These are phyloP conservation scores for Acromyrmex heyeri DNA, from an alignment of 1,140 invertebrate genomes.

Conservation along the genomic window DNA sequence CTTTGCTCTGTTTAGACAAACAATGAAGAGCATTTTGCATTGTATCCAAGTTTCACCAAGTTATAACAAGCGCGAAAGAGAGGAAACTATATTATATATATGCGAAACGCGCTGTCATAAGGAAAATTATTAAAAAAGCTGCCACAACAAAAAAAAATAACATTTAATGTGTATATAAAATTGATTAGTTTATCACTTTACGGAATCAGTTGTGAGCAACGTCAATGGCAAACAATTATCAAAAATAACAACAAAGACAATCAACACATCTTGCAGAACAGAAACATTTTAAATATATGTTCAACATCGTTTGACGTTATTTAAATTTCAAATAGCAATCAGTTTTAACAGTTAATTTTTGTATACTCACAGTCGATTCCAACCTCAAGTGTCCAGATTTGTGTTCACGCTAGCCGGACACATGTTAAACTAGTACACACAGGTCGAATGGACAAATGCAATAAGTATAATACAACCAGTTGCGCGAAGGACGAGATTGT, in stretches of 20 bases:
- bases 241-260: slow-evolving; percentile 45
- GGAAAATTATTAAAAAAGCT: slow-evolving; percentile 68
- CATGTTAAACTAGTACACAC: slow-evolving; percentile 47
- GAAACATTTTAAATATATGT: slow-evolving; percentile 32
- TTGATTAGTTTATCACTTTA: slow-evolving; percentile 72
- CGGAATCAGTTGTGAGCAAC: slow-evolving; percentile 62
- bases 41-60: slow-evolving; percentile 40
- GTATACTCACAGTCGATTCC: slow-evolving; percentile 59
- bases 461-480: slow-evolving; percentile 61
- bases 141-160: slow-evolving; percentile 73
- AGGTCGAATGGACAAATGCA: slow-evolving; percentile 54
- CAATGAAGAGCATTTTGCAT: slow-evolving; percentile 22
- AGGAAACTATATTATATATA: slow-evolving; percentile 8
- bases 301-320: slow-evolving; percentile 36
- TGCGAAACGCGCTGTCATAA: slow-evolving; percentile 15
- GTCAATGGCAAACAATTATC: slow-evolving; percentile 25
- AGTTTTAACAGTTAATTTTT: slow-evolving; percentile 43
- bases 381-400: slow-evolving; percentile 31
- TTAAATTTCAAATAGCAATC: slow-evolving; percentile 24
- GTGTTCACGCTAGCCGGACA: slow-evolving; percentile 34
- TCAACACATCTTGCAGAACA: slow-evolving; percentile 30
- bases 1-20: not conserved
- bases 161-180: slow-evolving; percentile 73
- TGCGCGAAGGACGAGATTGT: slow-evolving; percentile 50
- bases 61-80: slow-evolving; percentile 36